Evolutionary conservation across 2,888 invertebrate genomes (phyloP).

Genomic region (Alcis repandata): DNA sequence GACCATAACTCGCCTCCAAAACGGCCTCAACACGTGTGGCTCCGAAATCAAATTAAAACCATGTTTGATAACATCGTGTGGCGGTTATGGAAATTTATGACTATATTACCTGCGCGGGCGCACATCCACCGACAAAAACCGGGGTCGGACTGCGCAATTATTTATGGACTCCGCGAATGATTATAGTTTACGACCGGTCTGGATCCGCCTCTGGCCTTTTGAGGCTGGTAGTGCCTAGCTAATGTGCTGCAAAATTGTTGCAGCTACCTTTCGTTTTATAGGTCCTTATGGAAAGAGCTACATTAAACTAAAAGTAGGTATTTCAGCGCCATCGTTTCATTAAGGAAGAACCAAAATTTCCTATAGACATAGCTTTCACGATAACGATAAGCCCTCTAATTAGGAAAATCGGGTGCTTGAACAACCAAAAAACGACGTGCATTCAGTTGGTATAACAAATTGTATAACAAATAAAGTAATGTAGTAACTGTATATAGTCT

Average conservation of each 20-base stretch:
- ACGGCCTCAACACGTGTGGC: slow-evolving; percentile 84
- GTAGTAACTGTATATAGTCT: too few species aligned
- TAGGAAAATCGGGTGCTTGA: too few species aligned
- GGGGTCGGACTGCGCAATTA: slow-evolving; percentile 81
- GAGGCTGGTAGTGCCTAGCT: slow-evolving; percentile 48
- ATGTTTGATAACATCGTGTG: slow-evolving; percentile 87
- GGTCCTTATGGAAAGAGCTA: background rate
- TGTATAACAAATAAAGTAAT: too few species aligned
- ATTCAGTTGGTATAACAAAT: too few species aligned
- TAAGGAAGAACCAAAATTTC: too few species aligned
- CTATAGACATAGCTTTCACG: too few species aligned
- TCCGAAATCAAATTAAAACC: slow-evolving; percentile 86
- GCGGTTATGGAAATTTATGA: slow-evolving; percentile 87
- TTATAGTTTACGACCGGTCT: slow-evolving; percentile 83
- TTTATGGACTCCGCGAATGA: slow-evolving; percentile 84
- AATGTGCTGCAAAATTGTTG: slow-evolving; percentile 58
- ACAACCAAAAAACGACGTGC: too few species aligned
- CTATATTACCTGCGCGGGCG: slow-evolving; percentile 86
- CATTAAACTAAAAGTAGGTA: background rate
- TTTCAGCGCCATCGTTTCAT: background rate
- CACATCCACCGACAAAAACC: slow-evolving; percentile 78
- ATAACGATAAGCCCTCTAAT: too few species aligned
- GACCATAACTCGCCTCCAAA: slow-evolving; percentile 76
- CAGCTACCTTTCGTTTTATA: slow-evolving; percentile 42
- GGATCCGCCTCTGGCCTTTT: slow-evolving; percentile 70